A percentile compares a stretch with the other conserved stretches of the same genome.
These are phyloP conservation scores for Crotalus viridis DNA, from an alignment of 2,113 vertebrate genomes.

Conservation along the genomic window DNA sequence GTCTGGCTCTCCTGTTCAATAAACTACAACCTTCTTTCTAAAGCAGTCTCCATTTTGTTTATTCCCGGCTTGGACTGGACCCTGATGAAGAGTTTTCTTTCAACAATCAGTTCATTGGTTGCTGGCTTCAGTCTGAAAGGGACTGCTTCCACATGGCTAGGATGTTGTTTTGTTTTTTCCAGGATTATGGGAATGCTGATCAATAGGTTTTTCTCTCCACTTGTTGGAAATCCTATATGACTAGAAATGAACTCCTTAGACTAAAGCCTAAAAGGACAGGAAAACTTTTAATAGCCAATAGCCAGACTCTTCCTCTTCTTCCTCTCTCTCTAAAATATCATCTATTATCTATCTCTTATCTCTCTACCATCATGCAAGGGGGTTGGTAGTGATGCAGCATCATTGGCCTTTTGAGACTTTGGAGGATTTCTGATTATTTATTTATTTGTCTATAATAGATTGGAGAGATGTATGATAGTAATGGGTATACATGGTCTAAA, in stretches of 20 bases:
- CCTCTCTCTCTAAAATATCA: no score
- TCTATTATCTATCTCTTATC: neutral
- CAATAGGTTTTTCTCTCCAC: neutral
- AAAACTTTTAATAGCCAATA: neutral
- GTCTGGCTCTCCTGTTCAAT: no score
- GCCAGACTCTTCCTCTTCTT: neutral
- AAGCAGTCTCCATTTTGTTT: no score
- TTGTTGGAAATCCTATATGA: neutral
- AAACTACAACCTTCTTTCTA: no score
- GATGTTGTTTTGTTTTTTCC: neutral
- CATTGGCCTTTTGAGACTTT: neutral
- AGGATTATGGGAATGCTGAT: neutral
- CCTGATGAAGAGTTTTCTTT: no score
- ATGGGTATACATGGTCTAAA: neutral
- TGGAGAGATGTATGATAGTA: neutral
- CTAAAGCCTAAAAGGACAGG: neutral
- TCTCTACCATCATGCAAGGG: neutral
- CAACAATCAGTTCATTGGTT: neutral
- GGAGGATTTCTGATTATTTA: neutral
- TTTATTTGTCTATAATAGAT: neutral
- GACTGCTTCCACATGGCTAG: neutral
- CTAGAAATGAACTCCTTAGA: neutral
- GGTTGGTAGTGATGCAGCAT: neutral
- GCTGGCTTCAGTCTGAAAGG: neutral
- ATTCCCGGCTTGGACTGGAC: no score